Conservation (phyloP, 2,888 invertebrate genomes). For the Copidosoma aretas region DNA sequence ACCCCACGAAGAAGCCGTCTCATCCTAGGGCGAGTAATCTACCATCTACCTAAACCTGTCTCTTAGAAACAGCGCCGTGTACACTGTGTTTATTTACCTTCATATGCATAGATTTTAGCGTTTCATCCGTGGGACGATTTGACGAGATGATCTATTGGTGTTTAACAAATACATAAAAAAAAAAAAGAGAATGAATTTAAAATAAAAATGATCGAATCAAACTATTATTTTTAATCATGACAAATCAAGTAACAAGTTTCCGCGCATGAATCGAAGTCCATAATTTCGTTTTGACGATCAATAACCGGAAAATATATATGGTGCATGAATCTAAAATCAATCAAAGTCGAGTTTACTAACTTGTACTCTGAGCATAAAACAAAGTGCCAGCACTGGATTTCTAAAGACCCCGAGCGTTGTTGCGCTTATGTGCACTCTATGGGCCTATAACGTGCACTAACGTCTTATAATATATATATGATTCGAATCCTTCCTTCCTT, state of each 20-base stretch:
- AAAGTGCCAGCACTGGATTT: constrained; percentile 16
- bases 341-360: constrained; percentile 9
- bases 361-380: constrained; percentile 17
- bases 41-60: constrained; percentile 61
- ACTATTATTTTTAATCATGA: no score
- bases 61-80: constrained; percentile 59
- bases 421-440: constrained; percentile 6
- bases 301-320: no score
- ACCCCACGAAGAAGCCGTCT: constrained; percentile 56
- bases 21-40: constrained; percentile 62
- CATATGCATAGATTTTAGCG: constrained; percentile 47
- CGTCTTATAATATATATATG: constrained; percentile 11
- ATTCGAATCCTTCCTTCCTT: background rate
- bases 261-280: no score
- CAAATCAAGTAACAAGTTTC: no score
- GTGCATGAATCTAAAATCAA: background rate
- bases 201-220: no score
- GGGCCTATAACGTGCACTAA: constrained; percentile 12
- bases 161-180: constrained; percentile 14
- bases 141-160: constrained; percentile 24
- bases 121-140: constrained; percentile 48
- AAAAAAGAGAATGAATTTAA: constrained; percentile 9
- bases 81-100: constrained; percentile 54
- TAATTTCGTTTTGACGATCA: no score
- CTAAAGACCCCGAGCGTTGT: constrained; percentile 1